Conservation (phyloP, 1,140 invertebrate genomes). For the Heterodera schachtii region DNA sequence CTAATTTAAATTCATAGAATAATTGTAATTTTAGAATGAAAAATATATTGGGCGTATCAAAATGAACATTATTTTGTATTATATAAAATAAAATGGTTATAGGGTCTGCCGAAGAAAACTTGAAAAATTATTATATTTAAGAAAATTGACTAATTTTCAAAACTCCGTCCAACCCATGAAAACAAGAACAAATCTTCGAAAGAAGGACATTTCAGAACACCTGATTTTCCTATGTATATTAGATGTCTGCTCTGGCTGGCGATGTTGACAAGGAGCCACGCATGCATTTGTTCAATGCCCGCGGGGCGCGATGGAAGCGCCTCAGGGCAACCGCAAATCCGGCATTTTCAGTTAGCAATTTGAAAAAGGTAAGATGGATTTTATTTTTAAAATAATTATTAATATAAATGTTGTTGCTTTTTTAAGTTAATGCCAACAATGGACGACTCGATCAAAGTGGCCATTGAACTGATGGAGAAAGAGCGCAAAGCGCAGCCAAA, state of each 20-base stretch:
- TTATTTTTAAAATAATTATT: not conserved
- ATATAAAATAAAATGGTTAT: too few relatives aligned
- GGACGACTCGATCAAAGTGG: constrained; percentile 52
- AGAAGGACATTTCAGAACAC: not conserved
- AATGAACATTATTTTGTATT: too few relatives aligned
- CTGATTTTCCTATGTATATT: too few relatives aligned
- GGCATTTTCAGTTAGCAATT: constrained; percentile 67
- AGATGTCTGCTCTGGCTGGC: constrained; percentile 39
- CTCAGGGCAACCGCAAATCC: constrained; percentile 67
- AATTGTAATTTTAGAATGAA: too few relatives aligned
- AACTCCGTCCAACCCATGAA: not conserved
- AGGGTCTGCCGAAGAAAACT: too few relatives aligned
- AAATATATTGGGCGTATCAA: too few relatives aligned
- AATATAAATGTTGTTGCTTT: not conserved
- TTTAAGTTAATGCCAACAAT: constrained; percentile 60
- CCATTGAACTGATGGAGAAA: constrained; percentile 45
- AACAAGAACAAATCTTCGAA: too few relatives aligned
- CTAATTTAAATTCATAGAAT: too few relatives aligned
- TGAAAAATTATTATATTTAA: too few relatives aligned
- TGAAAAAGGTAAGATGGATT: constrained; percentile 62
- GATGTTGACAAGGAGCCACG: constrained; percentile 35
- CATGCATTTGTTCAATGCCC: constrained; percentile 54
- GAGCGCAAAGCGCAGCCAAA: constrained; percentile 13
- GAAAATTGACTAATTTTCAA: not conserved
- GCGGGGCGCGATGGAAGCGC: constrained; percentile 66